Base-by-base conservation (phyloP, 1,140 invertebrate genomes). In the Eumeta japonica region DNA sequence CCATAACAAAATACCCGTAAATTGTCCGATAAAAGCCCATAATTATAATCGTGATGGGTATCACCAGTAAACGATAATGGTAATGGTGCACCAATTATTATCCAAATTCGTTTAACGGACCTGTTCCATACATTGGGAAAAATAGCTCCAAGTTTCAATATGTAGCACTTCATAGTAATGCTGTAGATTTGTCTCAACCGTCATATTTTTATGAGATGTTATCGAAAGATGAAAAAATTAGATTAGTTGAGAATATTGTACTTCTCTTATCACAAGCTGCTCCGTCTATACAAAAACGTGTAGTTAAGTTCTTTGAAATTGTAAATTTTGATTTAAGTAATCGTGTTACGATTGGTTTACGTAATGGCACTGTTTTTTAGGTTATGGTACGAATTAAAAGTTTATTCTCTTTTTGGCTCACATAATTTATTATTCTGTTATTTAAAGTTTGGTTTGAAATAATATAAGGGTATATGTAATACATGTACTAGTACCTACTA, bases 41-140 rank as follows among this genome's bases (percentile, higher is more conserved):
- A 52, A 41, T 7, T 63, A 66, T 62, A 86, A 92, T 60, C 80
- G 93, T 15, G 92, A 95, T 71, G 94, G 94, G 1, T 76, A 11
- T 83, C 84, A 75, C 76, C 81, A 4, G 55, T 79, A 7, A 65
- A 78, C 49, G 64, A 80, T 19, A 84, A 83, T 52, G 81, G 86
- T 80, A 83, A 70, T 42, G 87, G 87, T 35, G 86, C 88, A 2
- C 94, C 94, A 3, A 94, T 68, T 97, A 96, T 65, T 94, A 82
- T 75, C 94, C 94, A 0, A 97, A 97, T 68, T 93, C 90, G 46
- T 98, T 96, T 60, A 74, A 72, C 34, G 93, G 92, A 0, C 90
- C 92, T 0, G 27, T 60, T 3, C 58, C 62, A 3, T 50, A 47
- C 24, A 50, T 70, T 10, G 58, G 63, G 16, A 49, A 50, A 12